Evolutionary conservation across 2,113 vertebrate genomes (phyloP).

Genomic region (Perca flavescens): DNA sequence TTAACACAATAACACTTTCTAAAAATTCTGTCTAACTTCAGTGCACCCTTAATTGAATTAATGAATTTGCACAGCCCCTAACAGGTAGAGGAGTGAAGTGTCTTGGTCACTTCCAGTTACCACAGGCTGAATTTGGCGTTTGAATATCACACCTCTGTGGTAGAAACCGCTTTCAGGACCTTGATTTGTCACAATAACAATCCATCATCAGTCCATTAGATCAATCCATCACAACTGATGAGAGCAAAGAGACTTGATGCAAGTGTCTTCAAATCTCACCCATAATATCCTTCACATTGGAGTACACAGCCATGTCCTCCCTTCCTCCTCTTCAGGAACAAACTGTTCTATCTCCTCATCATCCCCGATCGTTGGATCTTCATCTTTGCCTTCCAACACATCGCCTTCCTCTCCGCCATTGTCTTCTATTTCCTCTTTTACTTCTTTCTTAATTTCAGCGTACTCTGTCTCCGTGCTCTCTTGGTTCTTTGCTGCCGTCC

Average conservation of each 20-base stretch:
- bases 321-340: slow-evolving; percentile 25
- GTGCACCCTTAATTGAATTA: background rate
- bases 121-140: background rate
- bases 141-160: background rate
- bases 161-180: background rate
- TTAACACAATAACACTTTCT: background rate
- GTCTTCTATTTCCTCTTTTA: background rate
- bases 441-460: slow-evolving; percentile 69
- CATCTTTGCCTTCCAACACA: slow-evolving; percentile 24
- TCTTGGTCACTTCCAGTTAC: background rate
- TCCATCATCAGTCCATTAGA: background rate
- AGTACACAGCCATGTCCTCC: slow-evolving; percentile 49
- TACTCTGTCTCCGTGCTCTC: slow-evolving; percentile 64
- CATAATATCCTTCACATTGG: slow-evolving; percentile 49
- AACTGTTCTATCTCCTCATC: background rate
- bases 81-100: background rate
- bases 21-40: background rate
- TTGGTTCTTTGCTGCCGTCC: background rate
- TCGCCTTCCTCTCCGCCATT: background rate
- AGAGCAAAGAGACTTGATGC: background rate
- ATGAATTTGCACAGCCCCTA: background rate
- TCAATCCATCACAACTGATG: background rate
- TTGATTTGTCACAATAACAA: background rate
- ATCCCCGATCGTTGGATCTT: background rate
- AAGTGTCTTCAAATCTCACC: slow-evolving; percentile 17